A percentile compares a stretch with the other conserved stretches of the same genome.
Evolutionary conservation across 1,140 invertebrate genomes (phyloP).

Genomic region (Apolygus lucorum): DNA sequence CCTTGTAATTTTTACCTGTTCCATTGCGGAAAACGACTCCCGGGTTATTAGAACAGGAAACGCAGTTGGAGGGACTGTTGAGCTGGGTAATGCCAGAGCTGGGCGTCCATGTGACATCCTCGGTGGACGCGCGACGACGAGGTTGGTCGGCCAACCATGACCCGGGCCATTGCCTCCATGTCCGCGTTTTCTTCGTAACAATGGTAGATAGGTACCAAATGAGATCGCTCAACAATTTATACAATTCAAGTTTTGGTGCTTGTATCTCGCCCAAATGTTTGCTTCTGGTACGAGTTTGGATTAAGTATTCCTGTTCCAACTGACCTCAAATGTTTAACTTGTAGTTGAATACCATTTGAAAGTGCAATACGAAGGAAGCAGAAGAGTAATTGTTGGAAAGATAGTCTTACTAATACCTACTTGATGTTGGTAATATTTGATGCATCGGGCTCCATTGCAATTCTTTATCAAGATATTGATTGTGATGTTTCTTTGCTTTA

Average conservation of each 20-base stretch:
- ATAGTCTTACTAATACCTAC: too few species aligned
- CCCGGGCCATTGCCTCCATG: not conserved
- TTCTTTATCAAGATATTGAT: too few species aligned
- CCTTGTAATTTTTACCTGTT: not conserved
- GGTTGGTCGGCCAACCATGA: not conserved
- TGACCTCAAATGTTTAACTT: not conserved
- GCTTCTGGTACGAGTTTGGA: too few species aligned
- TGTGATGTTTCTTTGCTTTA: too few species aligned
- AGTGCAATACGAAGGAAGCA: not conserved
- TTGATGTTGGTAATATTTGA: too few species aligned
- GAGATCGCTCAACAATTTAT: too few species aligned
- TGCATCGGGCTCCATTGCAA: too few species aligned
- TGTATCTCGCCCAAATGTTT: not conserved
- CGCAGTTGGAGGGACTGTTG: not conserved
- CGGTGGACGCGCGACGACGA: not conserved
- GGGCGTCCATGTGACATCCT: not conserved
- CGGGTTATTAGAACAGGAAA: not conserved
- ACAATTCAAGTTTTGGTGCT: not conserved
- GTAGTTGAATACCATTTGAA: not conserved
- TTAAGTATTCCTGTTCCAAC: too few species aligned
- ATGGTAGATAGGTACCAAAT: not conserved
- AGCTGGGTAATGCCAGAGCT: not conserved
- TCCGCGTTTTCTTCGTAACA: not conserved
- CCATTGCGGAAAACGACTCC: not conserved
- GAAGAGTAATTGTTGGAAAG: not conserved